Percentiles rank a stretch among this genome's conserved stretches.
Evolutionary conservation across 2,888 invertebrate genomes (phyloP).

Genomic region (Chouioia cunea): DNA sequence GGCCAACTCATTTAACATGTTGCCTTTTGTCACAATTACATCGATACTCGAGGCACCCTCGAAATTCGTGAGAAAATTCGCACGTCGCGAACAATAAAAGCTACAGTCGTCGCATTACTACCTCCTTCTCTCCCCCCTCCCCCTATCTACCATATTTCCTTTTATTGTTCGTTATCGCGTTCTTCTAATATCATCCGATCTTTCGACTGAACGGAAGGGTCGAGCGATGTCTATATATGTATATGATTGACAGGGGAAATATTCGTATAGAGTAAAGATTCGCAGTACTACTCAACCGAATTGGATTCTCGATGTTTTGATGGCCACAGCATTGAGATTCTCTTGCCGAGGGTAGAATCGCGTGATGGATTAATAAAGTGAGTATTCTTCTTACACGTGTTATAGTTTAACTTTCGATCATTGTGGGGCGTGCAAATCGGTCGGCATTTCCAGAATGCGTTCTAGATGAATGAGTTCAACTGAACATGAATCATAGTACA

Average conservation of each 20-base stretch:
- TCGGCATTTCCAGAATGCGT: no score
- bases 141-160: conserved; percentile 27
- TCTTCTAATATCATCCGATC: conserved; percentile 43
- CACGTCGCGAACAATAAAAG: conserved; percentile 6
- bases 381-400: conserved; percentile 24
- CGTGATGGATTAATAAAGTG: conserved; percentile 43
- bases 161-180: conserved; percentile 47
- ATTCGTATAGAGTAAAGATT: not conserved
- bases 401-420: conserved; percentile 6
- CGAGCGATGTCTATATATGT: not conserved
- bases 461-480: no score
- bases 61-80: conserved; percentile 50
- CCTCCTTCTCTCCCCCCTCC: no score
- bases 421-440: no score
- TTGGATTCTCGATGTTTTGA: conserved; percentile 34
- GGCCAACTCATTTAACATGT: conserved; percentile 29
- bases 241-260: conserved; percentile 44
- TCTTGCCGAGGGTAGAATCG: conserved; percentile 5
- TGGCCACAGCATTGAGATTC: conserved; percentile 16
- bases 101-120: no score
- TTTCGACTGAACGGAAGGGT: conserved; percentile 38
- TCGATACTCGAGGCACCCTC: conserved; percentile 2
- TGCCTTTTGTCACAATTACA: conserved; percentile 46
- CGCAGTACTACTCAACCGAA: conserved; percentile 14
- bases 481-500: no score